Evolutionary conservation across 2,888 invertebrate genomes (phyloP), one percentile per base, ranked within the genome.

Genomic region (Drosophila neotestacea): DNA sequence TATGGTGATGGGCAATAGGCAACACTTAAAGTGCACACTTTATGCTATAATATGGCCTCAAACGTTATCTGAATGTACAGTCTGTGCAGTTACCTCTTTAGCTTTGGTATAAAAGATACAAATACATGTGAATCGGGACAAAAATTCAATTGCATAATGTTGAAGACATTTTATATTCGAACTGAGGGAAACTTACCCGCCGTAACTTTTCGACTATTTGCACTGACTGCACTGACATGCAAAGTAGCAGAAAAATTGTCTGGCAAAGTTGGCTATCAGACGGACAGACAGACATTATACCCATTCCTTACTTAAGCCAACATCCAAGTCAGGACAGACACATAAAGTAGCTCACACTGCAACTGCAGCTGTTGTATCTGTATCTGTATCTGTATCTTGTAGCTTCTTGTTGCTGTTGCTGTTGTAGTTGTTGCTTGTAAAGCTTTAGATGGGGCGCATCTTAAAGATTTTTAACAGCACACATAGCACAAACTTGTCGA

Each of bases 241-340:
- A 88, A 84, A 84, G 89, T 79, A 89, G 82, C 89, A 87, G 85
- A 84, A 84, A 89, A 84, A 84, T 88, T 76, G 85, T 84, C 84
- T 87, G 85, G 85, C 79, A 73, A 87, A 88, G 76, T 88, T 88
- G 73, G 73, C 73, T 78, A 79, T 55, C 81, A 76, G 84, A 51
- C 44, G 46, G 47, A 47, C 54, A 70, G 77, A 47, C 68, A 11
- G 13, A 22, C 7, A n/a, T 30, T 32, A 30, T 47, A 2, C 32
- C 51, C 44, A 4, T 11, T 4, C 16, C 51, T 44, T 27, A 34
- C 27, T 63, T 36, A 51, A 32, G 30, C 41, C 36, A 46, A 28
- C 38, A 63, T 48, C 44, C 60, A 22, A 22, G 71, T 13, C 39
- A 51, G 64, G 52, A 36, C 74, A 78, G 70, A 81, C 73, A 64